Percentiles rank a stretch among this genome's conserved stretches.
Evolutionary conservation across 2,113 vertebrate genomes (phyloP).

Genomic region (Archocentrus centrarchus): DNA sequence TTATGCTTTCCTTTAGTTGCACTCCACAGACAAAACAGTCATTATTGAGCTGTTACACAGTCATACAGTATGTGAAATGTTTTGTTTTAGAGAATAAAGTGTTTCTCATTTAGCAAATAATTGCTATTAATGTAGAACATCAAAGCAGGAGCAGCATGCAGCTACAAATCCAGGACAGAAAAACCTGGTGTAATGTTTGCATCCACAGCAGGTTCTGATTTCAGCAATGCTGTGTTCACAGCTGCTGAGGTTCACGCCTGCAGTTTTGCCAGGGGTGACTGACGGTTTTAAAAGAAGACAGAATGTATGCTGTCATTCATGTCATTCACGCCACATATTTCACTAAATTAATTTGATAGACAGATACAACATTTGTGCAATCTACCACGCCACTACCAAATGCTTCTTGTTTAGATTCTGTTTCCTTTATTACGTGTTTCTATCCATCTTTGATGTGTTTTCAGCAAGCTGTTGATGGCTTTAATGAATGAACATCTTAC

Average conservation of each 20-base stretch:
- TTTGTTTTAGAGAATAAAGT: neutral
- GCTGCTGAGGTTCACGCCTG: slow-evolving; percentile 37
- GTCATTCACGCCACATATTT: slow-evolving; percentile 27
- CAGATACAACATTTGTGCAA: slow-evolving; percentile 22
- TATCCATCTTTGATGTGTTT: slow-evolving; percentile 36
- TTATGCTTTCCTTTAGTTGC: slow-evolving; percentile 8
- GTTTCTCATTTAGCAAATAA: slow-evolving; percentile 29
- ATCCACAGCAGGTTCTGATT: slow-evolving; percentile 46
- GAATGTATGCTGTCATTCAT: slow-evolving; percentile 29
- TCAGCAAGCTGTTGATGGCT: slow-evolving; percentile 36
- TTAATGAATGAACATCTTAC: slow-evolving; percentile 67
- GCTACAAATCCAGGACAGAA: slow-evolving; percentile 35
- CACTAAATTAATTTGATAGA: slow-evolving; percentile 13
- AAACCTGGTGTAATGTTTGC: slow-evolving; percentile 61
- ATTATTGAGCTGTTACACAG: slow-evolving; percentile 5
- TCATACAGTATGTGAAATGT: neutral
- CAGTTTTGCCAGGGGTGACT: slow-evolving; percentile 48
- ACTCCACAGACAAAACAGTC: neutral
- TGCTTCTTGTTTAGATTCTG: slow-evolving; percentile 27
- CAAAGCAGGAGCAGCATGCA: slow-evolving; percentile 46
- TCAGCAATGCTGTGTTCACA: slow-evolving; percentile 30
- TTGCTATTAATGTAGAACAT: slow-evolving; percentile 44
- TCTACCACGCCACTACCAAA: neutral
- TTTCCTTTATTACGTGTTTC: slow-evolving; percentile 33
- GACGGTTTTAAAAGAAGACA: slow-evolving; percentile 4